Evolutionary conservation across 2,888 invertebrate genomes (phyloP).

Genomic region (Chaetoderma sp.): DNA sequence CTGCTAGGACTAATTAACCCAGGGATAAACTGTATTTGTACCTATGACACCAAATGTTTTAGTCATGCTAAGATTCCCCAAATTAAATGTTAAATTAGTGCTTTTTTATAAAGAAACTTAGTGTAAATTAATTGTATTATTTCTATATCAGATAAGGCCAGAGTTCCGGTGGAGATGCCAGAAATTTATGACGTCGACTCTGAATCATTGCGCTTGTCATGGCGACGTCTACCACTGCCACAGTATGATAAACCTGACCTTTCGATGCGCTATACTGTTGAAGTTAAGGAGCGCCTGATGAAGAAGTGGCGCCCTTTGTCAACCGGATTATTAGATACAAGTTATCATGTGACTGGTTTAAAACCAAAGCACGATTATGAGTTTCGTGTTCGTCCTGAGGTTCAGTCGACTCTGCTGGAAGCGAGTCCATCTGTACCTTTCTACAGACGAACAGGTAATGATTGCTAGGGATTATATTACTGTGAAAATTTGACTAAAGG

Average conservation of each 20-base stretch:
- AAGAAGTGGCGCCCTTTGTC: conserved; percentile 55
- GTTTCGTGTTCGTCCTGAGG: conserved; percentile 95
- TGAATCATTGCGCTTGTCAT: conserved; percentile 57
- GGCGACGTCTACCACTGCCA: conserved; percentile 42
- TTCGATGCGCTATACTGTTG: conserved; percentile 17
- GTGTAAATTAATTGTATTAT: background rate
- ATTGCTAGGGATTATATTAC: no score
- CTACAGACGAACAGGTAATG: conserved; percentile 16
- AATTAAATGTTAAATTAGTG: no score
- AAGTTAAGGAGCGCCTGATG: conserved; percentile 49
- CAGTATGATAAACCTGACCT: conserved; percentile 1
- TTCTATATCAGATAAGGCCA: conserved; percentile 41
- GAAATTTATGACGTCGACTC: conserved; percentile 53
- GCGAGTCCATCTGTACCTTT: conserved; percentile 80
- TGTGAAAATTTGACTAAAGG: no score
- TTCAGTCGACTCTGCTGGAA: conserved; percentile 95
- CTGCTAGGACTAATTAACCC: no score
- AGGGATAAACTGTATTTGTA: no score
- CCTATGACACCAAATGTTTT: no score
- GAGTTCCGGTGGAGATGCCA: conserved; percentile 53
- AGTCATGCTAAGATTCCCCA: no score
- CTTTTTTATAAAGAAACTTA: no score
- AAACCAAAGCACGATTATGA: conserved; percentile 87
- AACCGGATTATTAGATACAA: conserved; percentile 50
- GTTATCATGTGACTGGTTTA: conserved; percentile 41